Evolutionary conservation across 2,113 vertebrate genomes (phyloP).

Genomic region (Sprattus sprattus): DNA sequence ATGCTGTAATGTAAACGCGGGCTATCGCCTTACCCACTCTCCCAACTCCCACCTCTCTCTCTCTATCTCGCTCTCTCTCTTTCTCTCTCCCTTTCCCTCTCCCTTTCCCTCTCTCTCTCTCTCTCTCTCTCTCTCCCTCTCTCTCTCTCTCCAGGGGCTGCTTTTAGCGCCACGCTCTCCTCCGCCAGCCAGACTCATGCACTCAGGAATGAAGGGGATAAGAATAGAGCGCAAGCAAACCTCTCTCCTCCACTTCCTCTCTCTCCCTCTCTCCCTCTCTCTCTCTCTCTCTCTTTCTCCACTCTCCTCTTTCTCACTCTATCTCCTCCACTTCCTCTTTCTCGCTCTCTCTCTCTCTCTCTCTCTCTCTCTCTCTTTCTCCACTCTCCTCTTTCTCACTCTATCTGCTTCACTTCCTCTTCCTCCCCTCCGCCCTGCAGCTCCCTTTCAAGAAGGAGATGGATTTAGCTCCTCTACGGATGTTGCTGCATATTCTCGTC

Average conservation of each 20-base stretch:
- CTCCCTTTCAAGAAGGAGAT: background rate
- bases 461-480: background rate
- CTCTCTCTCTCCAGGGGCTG: background rate
- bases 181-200: background rate
- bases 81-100: background rate
- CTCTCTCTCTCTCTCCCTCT: background rate
- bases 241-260: constrained; percentile 1
- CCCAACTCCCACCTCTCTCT: background rate
- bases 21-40: constrained; percentile 7
- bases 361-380: background rate
- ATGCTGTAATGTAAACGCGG: background rate
- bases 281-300: background rate
- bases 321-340: constrained; percentile 16
- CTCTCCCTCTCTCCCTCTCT: background rate
- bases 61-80: background rate
- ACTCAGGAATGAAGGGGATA: background rate
- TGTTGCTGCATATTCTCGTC: background rate
- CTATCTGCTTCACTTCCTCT: constrained; percentile 14
- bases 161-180: background rate
- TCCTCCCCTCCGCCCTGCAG: background rate
- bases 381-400: background rate
- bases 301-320: background rate
- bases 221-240: background rate
- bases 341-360: background rate
- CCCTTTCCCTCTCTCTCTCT: background rate